Conservation (phyloP, 2,113 vertebrate species). For the Epinephelus lanceolatus region DNA sequence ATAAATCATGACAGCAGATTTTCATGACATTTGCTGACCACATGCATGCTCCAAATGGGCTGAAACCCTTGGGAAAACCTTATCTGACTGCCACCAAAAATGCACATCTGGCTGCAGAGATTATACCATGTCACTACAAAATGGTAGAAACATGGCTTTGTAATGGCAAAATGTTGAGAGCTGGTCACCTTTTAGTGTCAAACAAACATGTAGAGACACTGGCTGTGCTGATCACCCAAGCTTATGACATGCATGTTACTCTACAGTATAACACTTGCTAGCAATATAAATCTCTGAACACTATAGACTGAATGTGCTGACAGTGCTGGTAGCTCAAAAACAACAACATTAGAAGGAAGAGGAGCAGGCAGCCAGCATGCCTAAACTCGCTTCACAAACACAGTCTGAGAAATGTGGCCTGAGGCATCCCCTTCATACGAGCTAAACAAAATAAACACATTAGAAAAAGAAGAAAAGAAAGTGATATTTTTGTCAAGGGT, state of each 20-base stretch:
- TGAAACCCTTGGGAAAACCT: not conserved
- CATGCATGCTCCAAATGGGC: not conserved
- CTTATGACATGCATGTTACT: not conserved
- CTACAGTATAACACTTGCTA: not conserved
- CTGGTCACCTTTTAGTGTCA: not conserved
- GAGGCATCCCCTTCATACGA: slow-evolving; percentile 13
- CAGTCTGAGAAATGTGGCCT: slow-evolving; percentile 35
- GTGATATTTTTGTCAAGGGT: not conserved
- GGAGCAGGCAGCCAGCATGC: slow-evolving; percentile 37
- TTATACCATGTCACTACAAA: not conserved
- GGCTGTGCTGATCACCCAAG: not conserved
- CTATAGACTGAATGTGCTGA: slow-evolving; percentile 18
- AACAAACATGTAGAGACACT: not conserved
- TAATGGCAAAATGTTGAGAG: not conserved
- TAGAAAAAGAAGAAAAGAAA: slow-evolving; percentile 25
- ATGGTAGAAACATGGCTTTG: not conserved
- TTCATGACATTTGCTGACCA: not conserved
- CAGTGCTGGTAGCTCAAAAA: slow-evolving; percentile 24
- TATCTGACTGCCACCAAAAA: not conserved
- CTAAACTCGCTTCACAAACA: slow-evolving; percentile 45
- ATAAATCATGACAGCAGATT: not conserved
- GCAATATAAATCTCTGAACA: slow-evolving; percentile 6
- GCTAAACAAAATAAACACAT: slow-evolving; percentile 19
- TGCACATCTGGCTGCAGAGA: not conserved
- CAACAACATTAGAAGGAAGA: slow-evolving; percentile 33